Base-by-base conservation (phyloP, 1,140 invertebrate species). In the Formica exsecta region DNA sequence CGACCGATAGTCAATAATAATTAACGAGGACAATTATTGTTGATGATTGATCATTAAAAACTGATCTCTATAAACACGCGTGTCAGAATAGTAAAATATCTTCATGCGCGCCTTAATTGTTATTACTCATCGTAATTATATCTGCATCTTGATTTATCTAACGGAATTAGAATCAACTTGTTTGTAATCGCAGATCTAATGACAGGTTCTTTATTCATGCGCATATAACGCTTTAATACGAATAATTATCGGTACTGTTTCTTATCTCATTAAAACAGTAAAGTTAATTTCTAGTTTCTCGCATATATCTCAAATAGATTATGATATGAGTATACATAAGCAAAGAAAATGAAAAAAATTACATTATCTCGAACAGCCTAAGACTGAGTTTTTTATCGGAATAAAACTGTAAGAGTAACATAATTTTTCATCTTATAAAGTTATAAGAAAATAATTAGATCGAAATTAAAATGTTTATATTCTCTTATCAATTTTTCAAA, bases 221-320 rank as follows among this genome's bases (percentile, higher is more conserved):
- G 32, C 22, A 59, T 41, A 22, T 36, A 59, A 25, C 16, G n/a
- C 51, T 22, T 57, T 29, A 13, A 57, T n/a, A 25, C 9, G 71
- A 74, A n/a, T 25, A 59, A 59, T 74, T 41, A 74, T 38, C 36
- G 38, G 1, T 48, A 71, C 16, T 59, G 19, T 22, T 38, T 74
- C 38, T 74, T 59, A 74, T 59, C n/a, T 74, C 36, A 74, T 41
- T 41, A 6, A 32, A 74, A 59, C 57, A 32, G n/a, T 32, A 19
- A 38, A 38, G 54, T 38, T 74, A 41, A 74, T 61, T 74, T 61
- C 36, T 36, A 74, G n/a, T 59, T 38, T 57, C n/a, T 5, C 9
- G 29, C 3, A 54, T 19, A 3, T 54, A 1, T 71, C 48, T 51
- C 68, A 54, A 16, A 71, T 54, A 71, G 51, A 9, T 54, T 5